Base-by-base conservation (phyloP, 2,888 invertebrate species). In the Amorpha juglandis region DNA sequence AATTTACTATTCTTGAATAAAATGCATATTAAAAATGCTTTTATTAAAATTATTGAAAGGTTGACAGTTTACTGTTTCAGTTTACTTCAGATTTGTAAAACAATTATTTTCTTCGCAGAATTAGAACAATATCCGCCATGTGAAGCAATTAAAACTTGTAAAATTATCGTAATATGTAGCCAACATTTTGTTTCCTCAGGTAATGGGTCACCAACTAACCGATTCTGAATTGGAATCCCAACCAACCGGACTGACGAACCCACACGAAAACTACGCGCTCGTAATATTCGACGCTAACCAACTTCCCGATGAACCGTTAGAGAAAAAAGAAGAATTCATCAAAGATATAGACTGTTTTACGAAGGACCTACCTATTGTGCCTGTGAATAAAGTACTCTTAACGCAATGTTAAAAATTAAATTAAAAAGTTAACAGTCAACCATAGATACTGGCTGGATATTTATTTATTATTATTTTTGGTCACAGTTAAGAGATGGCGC, bases 191-290 rank as follows among this genome's bases (percentile, higher is more conserved):
- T 63, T 33, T 65, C 62, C 63, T 0, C 72, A 92, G 90, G 75
- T 93, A 67, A 86, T 88, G 79, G 93, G 93, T 33, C 84, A 91
- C 79, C 83, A 86, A 66, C 71, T 78, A 0, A 76, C 72, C 64
- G 72, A 74, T 45, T 70, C 74, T 35, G 69, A 68, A 63, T 76
- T 74, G 62, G 73, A 71, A 21, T 75, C 71, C 66, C 63, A 51
- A 45, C 62, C 66, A 14, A 63, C 69, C 0, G 7, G 69, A 6
- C 73, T 72, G 0, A 68, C 50, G 8, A 50, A 19, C 0, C 67
- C 69, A 1, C 48, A 70, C 0, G 82, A 83, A 63, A 73, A 80
- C 55, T 89, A 85, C 74, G 68, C 71, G 0, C 78, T 92, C 0
- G 75, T 76, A 0, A 89, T 86, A 71, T 63, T 89, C 1, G 85